Evolutionary conservation across 1,140 invertebrate genomes (phyloP).

Genomic region (Leucophenga varia): DNA sequence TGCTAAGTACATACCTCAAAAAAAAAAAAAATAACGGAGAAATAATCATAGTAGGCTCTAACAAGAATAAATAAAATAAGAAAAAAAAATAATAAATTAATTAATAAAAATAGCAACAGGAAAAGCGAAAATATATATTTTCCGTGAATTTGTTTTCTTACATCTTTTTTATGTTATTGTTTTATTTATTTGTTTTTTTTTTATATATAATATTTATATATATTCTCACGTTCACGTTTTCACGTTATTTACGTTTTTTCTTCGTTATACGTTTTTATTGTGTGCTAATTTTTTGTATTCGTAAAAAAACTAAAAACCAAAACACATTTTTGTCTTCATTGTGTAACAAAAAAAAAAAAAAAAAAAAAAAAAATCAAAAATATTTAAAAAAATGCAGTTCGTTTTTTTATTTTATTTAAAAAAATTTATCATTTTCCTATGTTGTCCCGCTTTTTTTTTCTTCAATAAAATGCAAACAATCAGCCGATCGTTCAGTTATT

Average conservation of each 20-base stretch:
- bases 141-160: constrained; percentile 28
- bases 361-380: too few relatives aligned
- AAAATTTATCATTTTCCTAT: too few relatives aligned
- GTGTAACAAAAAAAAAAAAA: constrained; percentile 11
- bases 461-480: too few relatives aligned
- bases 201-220: constrained; percentile 8
- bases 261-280: constrained; percentile 29
- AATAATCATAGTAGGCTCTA: background rate
- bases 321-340: constrained; percentile 5
- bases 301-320: constrained; percentile 25
- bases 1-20: background rate
- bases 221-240: constrained; percentile 12
- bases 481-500: too few relatives aligned
- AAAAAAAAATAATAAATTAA: constrained; percentile 4
- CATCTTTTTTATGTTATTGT: constrained; percentile 7
- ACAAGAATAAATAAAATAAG: constrained; percentile 5
- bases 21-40: background rate
- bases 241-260: constrained; percentile 14
- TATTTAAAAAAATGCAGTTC: background rate
- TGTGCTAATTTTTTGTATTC: constrained; percentile 55
- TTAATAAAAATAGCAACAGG: too few relatives aligned
- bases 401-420: background rate
- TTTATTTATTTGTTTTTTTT: constrained; percentile 8
- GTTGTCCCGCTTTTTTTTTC: too few relatives aligned
- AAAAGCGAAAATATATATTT: constrained; percentile 31